phyloP scores from a whole-genome alignment of 2,797 vertebrate species.

The Hypotaenidia philippensis region DNA sequence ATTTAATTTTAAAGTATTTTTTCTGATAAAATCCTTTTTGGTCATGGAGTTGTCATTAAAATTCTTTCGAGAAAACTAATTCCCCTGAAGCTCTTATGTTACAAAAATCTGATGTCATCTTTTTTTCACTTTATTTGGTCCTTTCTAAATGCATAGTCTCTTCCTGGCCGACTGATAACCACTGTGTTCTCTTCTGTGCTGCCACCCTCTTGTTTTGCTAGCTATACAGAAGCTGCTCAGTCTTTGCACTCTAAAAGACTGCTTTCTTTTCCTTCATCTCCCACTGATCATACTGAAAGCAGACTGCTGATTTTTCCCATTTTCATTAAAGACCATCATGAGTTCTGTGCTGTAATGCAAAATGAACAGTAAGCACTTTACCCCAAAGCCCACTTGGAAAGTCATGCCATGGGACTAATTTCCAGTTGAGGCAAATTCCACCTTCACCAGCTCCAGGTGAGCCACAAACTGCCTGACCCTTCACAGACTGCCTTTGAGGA shows the following conservation, averaged over 20 bases:
- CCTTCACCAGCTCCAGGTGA: background rate
- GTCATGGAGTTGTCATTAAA: background rate
- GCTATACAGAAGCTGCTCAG: background rate
- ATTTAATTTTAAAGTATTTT: background rate
- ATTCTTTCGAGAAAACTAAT: background rate
- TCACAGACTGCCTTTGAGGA: background rate
- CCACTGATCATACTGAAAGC: background rate
- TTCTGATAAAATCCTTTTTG: background rate
- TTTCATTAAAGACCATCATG: background rate
- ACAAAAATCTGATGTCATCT: background rate
- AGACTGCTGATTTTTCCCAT: background rate
- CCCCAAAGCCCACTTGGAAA: background rate
- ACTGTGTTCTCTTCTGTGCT: background rate
- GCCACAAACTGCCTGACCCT: background rate
- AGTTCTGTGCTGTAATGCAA: background rate
- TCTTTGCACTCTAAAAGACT: background rate
- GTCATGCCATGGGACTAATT: background rate
- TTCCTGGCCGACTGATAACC: background rate
- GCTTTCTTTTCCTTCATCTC: background rate
- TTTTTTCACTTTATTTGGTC: background rate
- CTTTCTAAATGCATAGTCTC: background rate
- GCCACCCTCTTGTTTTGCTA: background rate
- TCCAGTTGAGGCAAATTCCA: rapidly evolving
- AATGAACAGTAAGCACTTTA: background rate
- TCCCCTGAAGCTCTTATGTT: background rate